phyloP scores from a whole-genome alignment of 1,140 invertebrate genomes.

The Drosophila subobscura region DNA sequence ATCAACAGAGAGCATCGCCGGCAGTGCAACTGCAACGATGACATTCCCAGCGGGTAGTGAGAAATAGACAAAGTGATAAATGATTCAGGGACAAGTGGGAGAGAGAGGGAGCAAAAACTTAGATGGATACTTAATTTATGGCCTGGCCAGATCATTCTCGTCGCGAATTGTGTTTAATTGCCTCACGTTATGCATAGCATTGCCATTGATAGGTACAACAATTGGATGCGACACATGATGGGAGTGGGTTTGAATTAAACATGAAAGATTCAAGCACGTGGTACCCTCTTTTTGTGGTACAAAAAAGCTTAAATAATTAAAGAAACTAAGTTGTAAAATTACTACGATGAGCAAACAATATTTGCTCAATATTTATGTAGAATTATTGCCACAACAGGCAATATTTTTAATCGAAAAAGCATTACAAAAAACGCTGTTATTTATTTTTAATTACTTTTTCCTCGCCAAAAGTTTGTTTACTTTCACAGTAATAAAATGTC shows the following conservation, averaged over 20 bases:
- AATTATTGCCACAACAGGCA: too few species aligned
- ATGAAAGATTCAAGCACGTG: too few species aligned
- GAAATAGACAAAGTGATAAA: slow-evolving; percentile 52
- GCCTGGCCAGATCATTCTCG: slow-evolving; percentile 36
- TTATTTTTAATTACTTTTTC: slow-evolving; percentile 22
- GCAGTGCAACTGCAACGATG: slow-evolving; percentile 18
- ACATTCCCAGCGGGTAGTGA: slow-evolving; percentile 27
- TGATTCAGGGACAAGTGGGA: slow-evolving; percentile 47
- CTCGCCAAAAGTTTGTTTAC: slow-evolving; percentile 4
- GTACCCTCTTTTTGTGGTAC: neutral
- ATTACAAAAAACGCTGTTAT: neutral
- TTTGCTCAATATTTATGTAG: neutral
- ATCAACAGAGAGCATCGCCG: slow-evolving; percentile 2
- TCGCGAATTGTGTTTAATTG: slow-evolving; percentile 59
- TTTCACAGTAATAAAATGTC: neutral
- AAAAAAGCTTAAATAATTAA: too few species aligned
- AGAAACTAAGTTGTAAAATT: too few species aligned
- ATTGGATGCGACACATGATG: too few species aligned
- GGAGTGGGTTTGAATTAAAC: too few species aligned
- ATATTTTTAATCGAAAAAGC: too few species aligned
- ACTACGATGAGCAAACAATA: too few species aligned
- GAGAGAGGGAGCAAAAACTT: slow-evolving; percentile 12
- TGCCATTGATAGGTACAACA: slow-evolving; percentile 1
- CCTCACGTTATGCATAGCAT: slow-evolving; percentile 50
- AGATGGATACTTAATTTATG: slow-evolving; percentile 44